Evolutionary conservation across 2,888 invertebrate genomes (phyloP).

Genomic region (Cosmia trapezina): DNA sequence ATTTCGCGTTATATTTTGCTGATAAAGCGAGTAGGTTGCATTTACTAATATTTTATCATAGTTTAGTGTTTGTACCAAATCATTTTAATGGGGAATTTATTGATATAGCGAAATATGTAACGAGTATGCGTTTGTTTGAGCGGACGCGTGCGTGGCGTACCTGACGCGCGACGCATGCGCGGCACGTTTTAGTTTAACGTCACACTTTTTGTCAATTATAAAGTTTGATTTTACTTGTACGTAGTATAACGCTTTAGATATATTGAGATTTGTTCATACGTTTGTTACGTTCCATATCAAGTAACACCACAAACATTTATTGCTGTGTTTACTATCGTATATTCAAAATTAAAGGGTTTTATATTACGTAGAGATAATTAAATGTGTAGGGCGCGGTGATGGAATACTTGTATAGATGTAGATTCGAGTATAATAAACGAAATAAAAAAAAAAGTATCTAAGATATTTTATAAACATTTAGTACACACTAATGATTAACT

Average conservation of each 20-base stretch:
- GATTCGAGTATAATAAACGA: conserved; percentile 80
- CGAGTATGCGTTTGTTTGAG: conserved; percentile 48
- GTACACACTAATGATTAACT: conserved; percentile 82
- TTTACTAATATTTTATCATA: conserved; percentile 90
- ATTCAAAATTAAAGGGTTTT: conserved; percentile 78
- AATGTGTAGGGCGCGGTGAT: conserved; percentile 83
- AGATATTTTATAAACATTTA: conserved; percentile 84
- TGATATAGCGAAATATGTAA: conserved; percentile 63
- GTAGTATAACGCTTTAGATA: conserved; percentile 74
- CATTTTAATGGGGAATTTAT: conserved; percentile 78
- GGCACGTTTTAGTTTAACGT: conserved; percentile 74
- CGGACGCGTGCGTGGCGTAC: conserved; percentile 32
- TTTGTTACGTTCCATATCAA: conserved; percentile 86
- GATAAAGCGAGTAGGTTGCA: conserved; percentile 85
- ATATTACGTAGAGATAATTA: conserved; percentile 79
- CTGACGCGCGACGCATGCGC: conserved; percentile 46
- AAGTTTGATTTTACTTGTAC: conserved; percentile 72
- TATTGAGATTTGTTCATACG: conserved; percentile 73
- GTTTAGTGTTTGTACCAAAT: conserved; percentile 89
- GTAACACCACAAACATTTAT: conserved; percentile 74
- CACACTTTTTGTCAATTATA: conserved; percentile 87
- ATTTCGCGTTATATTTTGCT: conserved; percentile 82
- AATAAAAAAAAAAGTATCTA: conserved; percentile 73
- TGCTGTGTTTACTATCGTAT: conserved; percentile 82
- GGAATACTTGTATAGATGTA: conserved; percentile 84